Percentiles rank a stretch among this genome's conserved stretches.
Evolutionary conservation across 2,888 invertebrate species (phyloP).

Genomic region (Brenthis daphne): DNA sequence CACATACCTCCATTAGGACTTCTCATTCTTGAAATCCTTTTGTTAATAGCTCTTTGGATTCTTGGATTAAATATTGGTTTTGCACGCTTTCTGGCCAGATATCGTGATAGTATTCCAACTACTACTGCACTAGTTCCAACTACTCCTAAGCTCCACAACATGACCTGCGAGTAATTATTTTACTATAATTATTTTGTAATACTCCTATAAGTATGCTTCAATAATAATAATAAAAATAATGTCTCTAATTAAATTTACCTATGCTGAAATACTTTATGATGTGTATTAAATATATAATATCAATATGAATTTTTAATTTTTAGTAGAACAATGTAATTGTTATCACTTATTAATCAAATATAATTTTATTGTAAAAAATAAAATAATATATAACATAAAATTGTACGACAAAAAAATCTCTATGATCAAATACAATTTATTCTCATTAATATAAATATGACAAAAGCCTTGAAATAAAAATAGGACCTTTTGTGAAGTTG

Average conservation of each 20-base stretch:
- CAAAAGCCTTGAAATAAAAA: slow-evolving; percentile 14
- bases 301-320: too few species aligned
- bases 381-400: not conserved
- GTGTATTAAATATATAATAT: too few species aligned
- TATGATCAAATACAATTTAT: not conserved
- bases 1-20: slow-evolving; percentile 85
- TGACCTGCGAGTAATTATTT: slow-evolving; percentile 77
- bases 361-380: not conserved
- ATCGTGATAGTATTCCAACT: slow-evolving; percentile 91
- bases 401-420: too few species aligned
- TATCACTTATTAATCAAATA: too few species aligned
- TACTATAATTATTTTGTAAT: not conserved
- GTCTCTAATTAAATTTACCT: too few species aligned
- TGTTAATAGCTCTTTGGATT: slow-evolving; percentile 78
- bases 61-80: slow-evolving; percentile 84
- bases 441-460: slow-evolving; percentile 23
- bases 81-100: slow-evolving; percentile 87
- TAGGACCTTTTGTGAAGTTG: slow-evolving; percentile 87
- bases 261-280: too few species aligned
- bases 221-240: too few species aligned
- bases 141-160: slow-evolving; percentile 87
- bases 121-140: slow-evolving; percentile 87
- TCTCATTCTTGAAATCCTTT: slow-evolving; percentile 85
- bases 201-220: too few species aligned
- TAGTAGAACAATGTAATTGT: too few species aligned